A percentile compares a stretch with the other conserved stretches of the same genome.
Evolutionary conservation across 2,888 invertebrate genomes (phyloP).

Genomic region (Microdon myrmicae): DNA sequence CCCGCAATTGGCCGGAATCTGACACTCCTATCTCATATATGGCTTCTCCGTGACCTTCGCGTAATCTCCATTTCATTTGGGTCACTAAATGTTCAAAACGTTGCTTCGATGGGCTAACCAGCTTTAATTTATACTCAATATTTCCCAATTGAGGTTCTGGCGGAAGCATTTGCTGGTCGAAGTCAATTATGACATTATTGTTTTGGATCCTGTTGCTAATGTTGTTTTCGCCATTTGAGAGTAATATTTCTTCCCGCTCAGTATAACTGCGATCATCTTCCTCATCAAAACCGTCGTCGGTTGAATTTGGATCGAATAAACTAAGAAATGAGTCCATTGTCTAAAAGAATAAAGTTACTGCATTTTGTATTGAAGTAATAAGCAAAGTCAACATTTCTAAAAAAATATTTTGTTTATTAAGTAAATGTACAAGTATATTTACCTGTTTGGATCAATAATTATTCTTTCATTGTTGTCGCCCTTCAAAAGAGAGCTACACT

Average conservation of each 20-base stretch:
- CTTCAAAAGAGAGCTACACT: too few species aligned
- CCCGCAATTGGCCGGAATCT: conserved; percentile 87
- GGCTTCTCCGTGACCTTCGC: conserved; percentile 95
- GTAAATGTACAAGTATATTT: too few species aligned
- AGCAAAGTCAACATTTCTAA: too few species aligned
- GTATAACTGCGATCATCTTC: conserved; percentile 42
- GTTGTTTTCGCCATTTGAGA: conserved; percentile 57
- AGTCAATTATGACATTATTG: conserved; percentile 67
- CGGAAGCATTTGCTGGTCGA: conserved; percentile 77
- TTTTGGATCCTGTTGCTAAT: conserved; percentile 54
- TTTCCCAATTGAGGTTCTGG: conserved; percentile 95
- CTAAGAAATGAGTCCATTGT: conserved; percentile 85
- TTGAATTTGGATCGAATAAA: conserved; percentile 77
- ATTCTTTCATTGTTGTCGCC: too few species aligned
- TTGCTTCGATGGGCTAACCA: conserved; percentile 90
- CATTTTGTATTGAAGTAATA: too few species aligned
- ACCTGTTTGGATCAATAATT: too few species aligned
- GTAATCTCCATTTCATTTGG: conserved; percentile 98
- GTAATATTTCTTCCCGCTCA: conserved; percentile 48
- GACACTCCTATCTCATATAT: conserved; percentile 97
- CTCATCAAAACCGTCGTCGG: conserved; percentile 63
- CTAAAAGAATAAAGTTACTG: conserved; percentile 11
- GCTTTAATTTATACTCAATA: conserved; percentile 94
- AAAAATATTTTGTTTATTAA: too few species aligned
- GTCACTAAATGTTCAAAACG: conserved; percentile 96